Base-by-base conservation (phyloP, 64 coral and sea anemone genomes). In the Astreopora myriophthalma region DNA sequence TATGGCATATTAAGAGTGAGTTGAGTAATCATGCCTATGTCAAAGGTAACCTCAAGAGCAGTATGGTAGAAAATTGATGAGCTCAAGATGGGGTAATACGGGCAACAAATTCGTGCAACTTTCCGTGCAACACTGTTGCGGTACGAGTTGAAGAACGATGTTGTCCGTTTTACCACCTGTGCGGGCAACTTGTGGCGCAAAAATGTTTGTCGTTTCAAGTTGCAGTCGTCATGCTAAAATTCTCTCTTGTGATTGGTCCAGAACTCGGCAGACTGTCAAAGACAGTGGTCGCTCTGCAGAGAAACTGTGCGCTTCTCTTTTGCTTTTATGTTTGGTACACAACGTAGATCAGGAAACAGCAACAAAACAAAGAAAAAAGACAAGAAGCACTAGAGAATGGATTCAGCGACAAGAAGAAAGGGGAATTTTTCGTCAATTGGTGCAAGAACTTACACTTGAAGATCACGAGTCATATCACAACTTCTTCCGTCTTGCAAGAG, bases 381-480 rank as follows among this genome's bases (percentile, higher is more conserved):
- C 52, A 58, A n/a, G 62, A n/a, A 26, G 34, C 36, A 11, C 78
- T 48, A 73, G 87, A 64, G 7, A 36, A 30, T 76, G 52, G 72
- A 89, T 76, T 20, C 22, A 33, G 28, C 40, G 5, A 88, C 26
- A 48, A 35, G 71, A 76, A 76, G 49, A 76, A 76, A 69, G 31
- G 14, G 29, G 71, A 31, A 62, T 66, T 35, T 65, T 37, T 25
- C 72, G 75, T 58, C 51, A 76, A 57, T 39, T 77, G 31, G 57
- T 89, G 69, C 30, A 44, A 40, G 73, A 89, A 89, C 87, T 68
- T 24, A 71, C 31, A 86, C 57, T 78, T 62, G 73, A 89, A 77
- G 57, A 78, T 89, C 57, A 8, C 19, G 32, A 64, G 6, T 48
- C 6, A 8, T 89, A 89, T 17, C 30, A 29, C 1, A 64, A 64